Evolutionary conservation across 2,113 vertebrate species (phyloP).

Genomic region (Nicator chloris): DNA sequence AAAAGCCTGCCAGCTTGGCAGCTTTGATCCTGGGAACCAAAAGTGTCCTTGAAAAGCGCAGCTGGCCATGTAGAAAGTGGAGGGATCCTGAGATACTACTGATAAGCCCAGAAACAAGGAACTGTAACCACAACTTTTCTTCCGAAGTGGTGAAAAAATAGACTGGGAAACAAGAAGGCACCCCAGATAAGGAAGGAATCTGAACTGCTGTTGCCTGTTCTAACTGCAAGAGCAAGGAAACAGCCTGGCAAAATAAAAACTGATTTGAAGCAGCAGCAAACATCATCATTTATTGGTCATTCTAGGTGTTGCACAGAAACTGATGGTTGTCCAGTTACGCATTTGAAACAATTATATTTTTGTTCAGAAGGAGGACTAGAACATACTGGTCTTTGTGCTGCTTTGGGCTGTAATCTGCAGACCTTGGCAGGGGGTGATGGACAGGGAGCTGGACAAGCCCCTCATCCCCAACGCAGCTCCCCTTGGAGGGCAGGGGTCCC

Average conservation of each 20-base stretch:
- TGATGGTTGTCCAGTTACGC: neutral
- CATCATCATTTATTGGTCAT: neutral
- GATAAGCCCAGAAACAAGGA: neutral
- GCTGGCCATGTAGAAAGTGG: neutral
- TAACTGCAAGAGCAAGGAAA: neutral
- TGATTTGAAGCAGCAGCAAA: neutral
- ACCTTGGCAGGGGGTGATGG: too few relatives aligned
- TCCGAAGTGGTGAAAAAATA: neutral
- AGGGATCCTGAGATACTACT: neutral
- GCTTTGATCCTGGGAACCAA: neutral
- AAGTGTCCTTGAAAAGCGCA: neutral
- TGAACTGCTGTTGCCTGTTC: neutral
- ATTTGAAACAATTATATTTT: neutral
- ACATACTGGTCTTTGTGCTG: too few relatives aligned
- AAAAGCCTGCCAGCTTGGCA: neutral
- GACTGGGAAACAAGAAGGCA: neutral
- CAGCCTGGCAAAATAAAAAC: neutral
- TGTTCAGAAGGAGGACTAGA: neutral
- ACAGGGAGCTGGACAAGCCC: neutral
- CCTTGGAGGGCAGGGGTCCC: neutral
- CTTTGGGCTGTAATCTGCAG: neutral
- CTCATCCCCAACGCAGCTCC: accelerated
- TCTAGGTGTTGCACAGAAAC: neutral
- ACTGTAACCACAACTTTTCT: neutral
- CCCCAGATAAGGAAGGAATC: neutral